Conservation (phyloP, 2,888 invertebrate genomes). For the Callosobruchus maculatus region DNA sequence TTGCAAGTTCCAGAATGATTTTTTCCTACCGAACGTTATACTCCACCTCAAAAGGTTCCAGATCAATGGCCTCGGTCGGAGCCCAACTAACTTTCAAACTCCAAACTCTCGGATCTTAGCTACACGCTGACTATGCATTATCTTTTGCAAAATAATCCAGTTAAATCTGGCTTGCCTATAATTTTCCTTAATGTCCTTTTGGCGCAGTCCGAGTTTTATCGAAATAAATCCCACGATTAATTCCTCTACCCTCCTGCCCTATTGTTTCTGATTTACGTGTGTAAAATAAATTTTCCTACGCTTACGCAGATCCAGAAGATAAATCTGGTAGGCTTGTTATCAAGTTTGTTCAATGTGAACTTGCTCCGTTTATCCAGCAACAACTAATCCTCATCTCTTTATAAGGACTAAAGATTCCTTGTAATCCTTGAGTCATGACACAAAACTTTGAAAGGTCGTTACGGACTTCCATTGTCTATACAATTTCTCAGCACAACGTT, state of each 20-base stretch:
- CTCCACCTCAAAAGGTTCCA: too few species aligned
- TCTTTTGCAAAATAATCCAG: neutral
- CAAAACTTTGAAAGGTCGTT: too few species aligned
- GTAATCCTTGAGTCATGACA: too few species aligned
- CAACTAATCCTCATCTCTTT: neutral
- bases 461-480: too few species aligned
- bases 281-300: neutral
- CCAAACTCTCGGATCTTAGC: neutral
- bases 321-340: neutral
- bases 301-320: neutral
- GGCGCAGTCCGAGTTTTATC: neutral
- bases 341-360: neutral
- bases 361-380: neutral
- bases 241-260: neutral
- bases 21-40: too few species aligned
- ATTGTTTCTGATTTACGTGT: neutral
- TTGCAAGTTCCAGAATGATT: too few species aligned
- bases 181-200: neutral
- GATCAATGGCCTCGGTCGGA: neutral
- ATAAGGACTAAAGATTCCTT: too few species aligned
- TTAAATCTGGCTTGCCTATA: neutral
- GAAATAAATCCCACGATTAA: neutral
- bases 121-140: neutral
- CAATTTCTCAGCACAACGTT: too few species aligned
- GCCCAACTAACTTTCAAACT: neutral